Conservation (phyloP, 2,888 invertebrate species). For the Perdita meconis region DNA sequence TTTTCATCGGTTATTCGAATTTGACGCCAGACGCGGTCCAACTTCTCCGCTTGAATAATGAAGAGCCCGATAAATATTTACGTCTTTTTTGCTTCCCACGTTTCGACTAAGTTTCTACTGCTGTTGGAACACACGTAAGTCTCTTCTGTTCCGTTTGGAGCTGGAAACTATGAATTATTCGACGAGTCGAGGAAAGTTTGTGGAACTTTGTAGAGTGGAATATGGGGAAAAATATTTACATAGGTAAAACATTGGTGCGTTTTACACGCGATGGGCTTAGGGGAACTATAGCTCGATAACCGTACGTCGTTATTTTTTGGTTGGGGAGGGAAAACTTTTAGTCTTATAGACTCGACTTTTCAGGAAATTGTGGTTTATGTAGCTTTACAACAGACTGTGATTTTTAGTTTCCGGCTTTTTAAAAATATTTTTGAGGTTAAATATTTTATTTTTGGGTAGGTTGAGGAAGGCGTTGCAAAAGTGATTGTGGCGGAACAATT, state of each 20-base stretch:
- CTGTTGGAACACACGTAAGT: not conserved
- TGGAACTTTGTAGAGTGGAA: not conserved
- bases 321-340: too few species aligned
- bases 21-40: not conserved
- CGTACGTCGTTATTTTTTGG: constrained; percentile 53
- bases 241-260: constrained; percentile 22
- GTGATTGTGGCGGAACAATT: too few species aligned
- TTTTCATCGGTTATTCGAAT: not conserved
- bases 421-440: too few species aligned
- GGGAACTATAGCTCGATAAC: constrained; percentile 14
- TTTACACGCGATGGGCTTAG: constrained; percentile 18
- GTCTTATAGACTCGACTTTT: too few species aligned
- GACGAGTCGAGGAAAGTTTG: not conserved
- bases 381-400: too few species aligned
- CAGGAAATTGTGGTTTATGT: too few species aligned
- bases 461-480: too few species aligned
- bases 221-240: not conserved
- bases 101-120: not conserved
- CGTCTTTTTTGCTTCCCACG: not conserved
- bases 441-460: too few species aligned
- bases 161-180: not conserved
- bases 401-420: too few species aligned
- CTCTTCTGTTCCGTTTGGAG: not conserved
- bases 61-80: constrained; percentile 2
- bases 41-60: not conserved